Evolutionary conservation across 1,140 invertebrate genomes (phyloP), one percentile per base, ranked within the genome.

Genomic region (Potamilus streckersoni): DNA sequence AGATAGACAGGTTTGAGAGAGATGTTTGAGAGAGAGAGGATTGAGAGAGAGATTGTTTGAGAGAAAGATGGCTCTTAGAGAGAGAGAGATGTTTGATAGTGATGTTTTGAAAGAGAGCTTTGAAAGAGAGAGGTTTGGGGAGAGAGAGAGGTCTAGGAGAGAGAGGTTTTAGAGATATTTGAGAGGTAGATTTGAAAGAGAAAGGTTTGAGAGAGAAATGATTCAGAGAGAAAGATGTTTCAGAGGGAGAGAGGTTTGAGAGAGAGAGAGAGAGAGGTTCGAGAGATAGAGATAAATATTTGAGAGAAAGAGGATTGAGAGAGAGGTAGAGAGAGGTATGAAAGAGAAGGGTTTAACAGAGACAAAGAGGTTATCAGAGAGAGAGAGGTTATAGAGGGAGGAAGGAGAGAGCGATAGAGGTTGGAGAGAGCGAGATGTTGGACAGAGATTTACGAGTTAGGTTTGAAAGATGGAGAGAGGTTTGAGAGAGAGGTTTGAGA

Each of bases 361-460:
- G 66, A 69, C 70, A 31, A 74, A 58, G 58, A 74, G 74, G 63
- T 64, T 38, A 64, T 38, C 17, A 65, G 62, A 65, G 64, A 62
- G n/a, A 65, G 66, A 27, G 62, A 65, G 71, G 64, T 56, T 64
- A 49, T 57, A 31, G 31, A 49, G 17, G 56, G 56, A 49, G 17
- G 27, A 20, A 67, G 65, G 27, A 58, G 23, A 59, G n/a, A 62
- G 71, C 72, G 65, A 71, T 70, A 57, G 73, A 73, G 63, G 78
- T 71, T 61, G 73, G 80, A 69, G 69, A 67, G 23, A 57, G 73
- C 17, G 80, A 79, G 55, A 69, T n/a, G n/a, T n/a, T n/a, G n/a
- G n/a, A n/a, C n/a, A n/a, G n/a, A n/a, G n/a, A n/a, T n/a, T n/a
- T n/a, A n/a, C n/a, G n/a, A n/a, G n/a, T n/a, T n/a, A n/a, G n/a